Conservation (phyloP, 2,888 invertebrate species). For the Anthrax anthrax region DNA sequence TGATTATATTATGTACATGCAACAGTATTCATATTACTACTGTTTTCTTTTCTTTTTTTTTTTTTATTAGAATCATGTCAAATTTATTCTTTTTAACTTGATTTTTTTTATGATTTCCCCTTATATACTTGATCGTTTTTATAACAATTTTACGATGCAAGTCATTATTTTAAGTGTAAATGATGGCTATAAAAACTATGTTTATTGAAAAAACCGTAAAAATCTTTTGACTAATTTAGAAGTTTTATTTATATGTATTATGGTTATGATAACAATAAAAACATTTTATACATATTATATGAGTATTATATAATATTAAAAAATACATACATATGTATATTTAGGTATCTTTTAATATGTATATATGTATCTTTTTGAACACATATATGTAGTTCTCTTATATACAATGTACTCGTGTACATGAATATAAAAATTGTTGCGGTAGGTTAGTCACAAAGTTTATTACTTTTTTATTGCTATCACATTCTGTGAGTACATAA, state of each 20-base stretch:
- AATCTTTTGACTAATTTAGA: neutral
- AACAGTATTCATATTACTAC: no score
- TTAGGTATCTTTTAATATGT: no score
- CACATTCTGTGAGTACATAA: no score
- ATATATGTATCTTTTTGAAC: no score
- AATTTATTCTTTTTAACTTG: neutral
- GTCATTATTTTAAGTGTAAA: constrained; percentile 21
- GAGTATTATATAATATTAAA: no score
- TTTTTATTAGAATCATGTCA: neutral
- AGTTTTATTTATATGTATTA: neutral
- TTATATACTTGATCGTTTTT: neutral
- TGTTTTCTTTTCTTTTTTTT: no score
- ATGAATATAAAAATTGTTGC: neutral
- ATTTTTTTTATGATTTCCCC: neutral
- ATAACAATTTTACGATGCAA: constrained; percentile 16
- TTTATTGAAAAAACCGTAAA: constrained; percentile 5
- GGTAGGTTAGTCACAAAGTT: neutral
- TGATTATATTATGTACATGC: no score
- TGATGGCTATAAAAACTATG: constrained; percentile 20
- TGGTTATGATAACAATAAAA: neutral
- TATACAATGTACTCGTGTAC: no score
- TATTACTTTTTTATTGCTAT: neutral
- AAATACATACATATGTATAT: no score
- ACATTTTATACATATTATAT: no score
- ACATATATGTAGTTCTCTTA: no score